Percentiles rank a stretch among this genome's conserved stretches.
Evolutionary conservation across 2,888 invertebrate species (phyloP).

Genomic region (Exocentrus adspersus): DNA sequence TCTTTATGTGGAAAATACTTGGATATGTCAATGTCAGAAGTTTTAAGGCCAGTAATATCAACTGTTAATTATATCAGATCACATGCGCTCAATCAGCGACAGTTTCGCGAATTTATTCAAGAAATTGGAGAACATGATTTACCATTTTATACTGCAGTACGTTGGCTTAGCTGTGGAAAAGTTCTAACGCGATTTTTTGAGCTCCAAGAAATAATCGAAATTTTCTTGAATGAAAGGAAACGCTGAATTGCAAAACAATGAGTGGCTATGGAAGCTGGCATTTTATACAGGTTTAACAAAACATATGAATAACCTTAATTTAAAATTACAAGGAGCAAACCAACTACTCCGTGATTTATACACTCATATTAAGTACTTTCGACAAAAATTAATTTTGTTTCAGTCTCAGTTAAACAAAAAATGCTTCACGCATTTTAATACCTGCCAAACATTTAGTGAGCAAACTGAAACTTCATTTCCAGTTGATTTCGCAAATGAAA

Average conservation of each 20-base stretch:
- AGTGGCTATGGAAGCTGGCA: background rate
- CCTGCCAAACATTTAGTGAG: too few species aligned
- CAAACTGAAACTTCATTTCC: too few species aligned
- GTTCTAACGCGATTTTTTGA: background rate
- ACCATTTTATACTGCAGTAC: background rate
- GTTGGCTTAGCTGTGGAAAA: background rate
- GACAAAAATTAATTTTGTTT: background rate
- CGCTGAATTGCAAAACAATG: background rate
- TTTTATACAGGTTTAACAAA: background rate
- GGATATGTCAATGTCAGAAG: conserved; percentile 1
- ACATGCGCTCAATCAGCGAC: background rate
- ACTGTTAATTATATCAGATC: background rate
- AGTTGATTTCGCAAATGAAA: too few species aligned
- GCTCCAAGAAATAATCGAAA: background rate
- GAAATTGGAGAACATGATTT: background rate
- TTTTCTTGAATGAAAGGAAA: background rate
- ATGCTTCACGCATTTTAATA: background rate
- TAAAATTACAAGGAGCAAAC: background rate
- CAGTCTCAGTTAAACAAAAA: background rate
- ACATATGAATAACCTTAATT: background rate
- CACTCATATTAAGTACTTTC: background rate
- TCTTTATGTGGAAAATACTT: background rate
- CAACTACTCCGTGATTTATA: background rate
- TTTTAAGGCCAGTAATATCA: background rate
- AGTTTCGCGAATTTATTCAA: conserved; percentile 1